A percentile compares a stretch with the other conserved stretches of the same genome.
phyloP scores from a whole-genome alignment of 2,113 vertebrate genomes.

The Oxygymnocypris stewartii region DNA sequence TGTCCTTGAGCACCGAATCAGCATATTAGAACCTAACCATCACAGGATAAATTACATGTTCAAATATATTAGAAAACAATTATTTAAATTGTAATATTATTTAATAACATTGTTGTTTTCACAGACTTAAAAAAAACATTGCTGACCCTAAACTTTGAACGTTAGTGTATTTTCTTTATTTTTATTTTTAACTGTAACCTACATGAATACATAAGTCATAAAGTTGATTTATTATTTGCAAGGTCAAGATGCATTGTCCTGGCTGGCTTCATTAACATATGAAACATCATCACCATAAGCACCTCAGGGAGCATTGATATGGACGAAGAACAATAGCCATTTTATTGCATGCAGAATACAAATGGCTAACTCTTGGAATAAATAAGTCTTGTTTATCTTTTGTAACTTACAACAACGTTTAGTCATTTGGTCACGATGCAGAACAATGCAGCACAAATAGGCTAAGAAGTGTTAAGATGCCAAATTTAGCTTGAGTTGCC shows the following conservation, averaged over 20 bases:
- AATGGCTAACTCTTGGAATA: slow-evolving; percentile 26
- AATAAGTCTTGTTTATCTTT: slow-evolving; percentile 53
- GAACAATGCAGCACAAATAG: slow-evolving; percentile 54
- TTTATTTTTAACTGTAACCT: slow-evolving; percentile 11
- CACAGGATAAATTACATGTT: neutral
- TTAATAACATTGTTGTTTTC: neutral
- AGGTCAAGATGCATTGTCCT: slow-evolving; percentile 50
- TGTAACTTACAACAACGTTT: slow-evolving; percentile 56
- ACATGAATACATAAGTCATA: neutral
- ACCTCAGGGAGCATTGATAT: slow-evolving; percentile 37
- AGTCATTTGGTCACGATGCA: slow-evolving; percentile 58
- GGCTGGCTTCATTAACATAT: slow-evolving; percentile 49
- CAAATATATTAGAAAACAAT: no score
- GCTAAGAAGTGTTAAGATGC: slow-evolving; percentile 64
- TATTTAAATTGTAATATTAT: neutral
- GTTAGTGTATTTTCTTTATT: neutral
- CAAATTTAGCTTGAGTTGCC: slow-evolving; percentile 67
- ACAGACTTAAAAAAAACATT: no score
- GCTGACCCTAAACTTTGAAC: neutral
- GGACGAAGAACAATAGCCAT: slow-evolving; percentile 39
- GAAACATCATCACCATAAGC: slow-evolving; percentile 46
- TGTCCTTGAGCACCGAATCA: neutral
- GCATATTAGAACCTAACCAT: neutral
- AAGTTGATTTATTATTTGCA: slow-evolving; percentile 43
- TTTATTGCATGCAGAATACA: slow-evolving; percentile 26